phyloP scores from a whole-genome alignment of 2,113 vertebrate species.

The Daubentonia madagascariensis region DNA sequence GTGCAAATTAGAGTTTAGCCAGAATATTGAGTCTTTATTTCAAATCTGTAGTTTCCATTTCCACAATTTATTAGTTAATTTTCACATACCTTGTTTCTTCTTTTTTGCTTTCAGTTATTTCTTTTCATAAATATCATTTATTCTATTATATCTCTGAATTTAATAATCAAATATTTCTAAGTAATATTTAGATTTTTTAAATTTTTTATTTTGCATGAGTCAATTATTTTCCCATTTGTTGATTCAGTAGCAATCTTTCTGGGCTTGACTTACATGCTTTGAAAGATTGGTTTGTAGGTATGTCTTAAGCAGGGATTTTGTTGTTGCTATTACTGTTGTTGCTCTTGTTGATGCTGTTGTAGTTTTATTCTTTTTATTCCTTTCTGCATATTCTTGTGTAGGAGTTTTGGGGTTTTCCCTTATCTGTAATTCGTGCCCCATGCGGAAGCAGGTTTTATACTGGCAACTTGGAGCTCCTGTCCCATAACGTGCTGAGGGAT shows the following conservation, averaged over 20 bases:
- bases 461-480: neutral
- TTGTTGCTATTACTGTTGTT: neutral
- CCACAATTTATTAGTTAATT: neutral
- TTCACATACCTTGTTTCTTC: neutral
- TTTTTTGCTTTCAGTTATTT: neutral
- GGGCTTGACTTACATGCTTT: neutral
- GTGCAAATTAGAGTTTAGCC: neutral
- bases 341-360: neutral
- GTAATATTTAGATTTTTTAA: neutral
- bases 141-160: neutral
- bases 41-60: neutral
- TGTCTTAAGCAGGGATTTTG: neutral
- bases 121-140: neutral
- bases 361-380: neutral
- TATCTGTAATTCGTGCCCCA: neutral
- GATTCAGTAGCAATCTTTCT: neutral
- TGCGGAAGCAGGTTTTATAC: neutral
- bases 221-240: neutral
- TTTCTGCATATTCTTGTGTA: neutral
- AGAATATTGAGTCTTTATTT: neutral
- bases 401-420: neutral
- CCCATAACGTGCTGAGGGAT: neutral
- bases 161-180: neutral
- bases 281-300: neutral
- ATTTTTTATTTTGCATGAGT: neutral